Evolutionary conservation across 2,888 invertebrate species (phyloP), one percentile per base, ranked within the genome.

Genomic region (Cordilura impudica): DNA sequence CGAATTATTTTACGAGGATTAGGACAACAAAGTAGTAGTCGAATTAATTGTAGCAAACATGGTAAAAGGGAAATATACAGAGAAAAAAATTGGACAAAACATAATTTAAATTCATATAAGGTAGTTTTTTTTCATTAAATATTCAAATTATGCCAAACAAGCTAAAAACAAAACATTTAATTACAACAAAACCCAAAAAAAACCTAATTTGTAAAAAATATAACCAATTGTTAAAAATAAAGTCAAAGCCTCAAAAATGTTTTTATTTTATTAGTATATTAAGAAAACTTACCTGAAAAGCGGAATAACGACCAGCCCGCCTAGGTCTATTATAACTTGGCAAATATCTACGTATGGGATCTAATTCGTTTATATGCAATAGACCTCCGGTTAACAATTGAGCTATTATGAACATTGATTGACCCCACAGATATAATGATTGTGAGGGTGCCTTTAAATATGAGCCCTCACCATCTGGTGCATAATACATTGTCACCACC

Each of bases 271-370:
- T 43, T n/a, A n/a, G n/a, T n/a, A n/a, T n/a, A n/a, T n/a, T n/a
- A n/a, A 19, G 54, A 19, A 16, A 81, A 84, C 86, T 85, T 90
- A 96, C 98, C 95, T 99, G 98, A 91, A 99, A 99, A 21, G 98
- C 98, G 0, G 98, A 98, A 90, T 99, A 99, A 81, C 98, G 92
- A 51, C 97, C 97, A 61, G 95, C 97, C 85, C 95, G 94, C 43
- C 97, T 92, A 0, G 99, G 99, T 54, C 99, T 91, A 89, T 98
- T 98, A 88, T 97, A 98, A 0, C 98, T 98, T 0, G 99, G 98
- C 84, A 99, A 91, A 90, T 98, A 98, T 31, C 99, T 93, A 56
- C 98, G 92, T 82, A 99, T 96, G 0, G 98, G 98, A 90, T 99
- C 99, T 79, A 99, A 90, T 90, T 99, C 99, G 86, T 97, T 98